Base-by-base conservation (phyloP, 2,113 vertebrate genomes). In the Pipra filicauda region DNA sequence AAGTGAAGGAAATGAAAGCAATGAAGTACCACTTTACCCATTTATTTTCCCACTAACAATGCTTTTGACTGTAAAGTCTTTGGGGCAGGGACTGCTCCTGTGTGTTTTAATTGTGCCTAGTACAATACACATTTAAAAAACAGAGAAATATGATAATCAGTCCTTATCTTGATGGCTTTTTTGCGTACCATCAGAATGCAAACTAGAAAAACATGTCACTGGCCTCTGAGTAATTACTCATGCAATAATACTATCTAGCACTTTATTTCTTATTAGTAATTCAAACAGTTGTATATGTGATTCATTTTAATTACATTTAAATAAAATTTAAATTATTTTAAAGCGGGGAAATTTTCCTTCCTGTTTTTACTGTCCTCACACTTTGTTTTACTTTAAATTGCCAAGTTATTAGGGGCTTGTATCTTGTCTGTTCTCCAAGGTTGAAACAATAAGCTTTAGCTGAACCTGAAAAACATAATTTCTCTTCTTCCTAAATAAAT, bases 371-470 rank as follows among this genome's bases (percentile, higher is more conserved):
- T 85, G 37, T 27, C 22, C 33, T 92, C 0, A 0, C 7, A 5
- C 75, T 78, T 73, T 51, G 8, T 76, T 81, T 78, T 74, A 72
- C 41, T 78, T 89, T 94, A 94, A 85, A 83, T 84, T 89, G 55
- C 21, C 59, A 27, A 27, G 52, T 80, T 96, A 78, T 92, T 94
- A 89, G 30, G 75, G 69, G 54, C 93, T 83, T 79, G 74, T 84
- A 67, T 91, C 72, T 73, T 86, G 46, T 94, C 91, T 91, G 23
- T 92, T 94, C 84, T 91, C 69, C 15, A 72, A 95, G 83, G 71
- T 39, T 89, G 89, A 83, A 97, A 96, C 64, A 95, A 66, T 88
- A 94, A 91, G 71, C 91, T 96, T 93, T 96, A 86, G 91, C 74
- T 92, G 69, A 92, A 88, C 62, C 57, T 89, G 93, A 91, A 67